Conservation (phyloP, 2,888 invertebrate species). For the Chaetogeoica ovagalla region DNA sequence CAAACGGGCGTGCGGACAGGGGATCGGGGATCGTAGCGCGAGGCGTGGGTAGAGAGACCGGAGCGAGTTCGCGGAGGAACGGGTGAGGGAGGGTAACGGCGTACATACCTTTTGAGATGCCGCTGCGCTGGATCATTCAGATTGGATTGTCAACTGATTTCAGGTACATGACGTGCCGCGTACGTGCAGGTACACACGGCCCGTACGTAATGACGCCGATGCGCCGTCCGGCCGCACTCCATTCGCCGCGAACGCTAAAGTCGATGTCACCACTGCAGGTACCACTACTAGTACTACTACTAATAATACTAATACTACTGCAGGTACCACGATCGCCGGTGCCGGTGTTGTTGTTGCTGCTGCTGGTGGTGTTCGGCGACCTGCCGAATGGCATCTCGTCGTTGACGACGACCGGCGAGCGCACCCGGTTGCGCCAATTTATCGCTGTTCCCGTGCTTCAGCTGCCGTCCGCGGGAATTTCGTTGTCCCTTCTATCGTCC, state of each 20-base stretch:
- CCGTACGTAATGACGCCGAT: slow-evolving; percentile 28
- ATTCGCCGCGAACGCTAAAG: slow-evolving; percentile 17
- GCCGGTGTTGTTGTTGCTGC: not conserved
- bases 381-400: slow-evolving; percentile 39
- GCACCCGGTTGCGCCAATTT: not conserved
- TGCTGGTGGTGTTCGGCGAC: slow-evolving; percentile 10
- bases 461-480: not conserved
- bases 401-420: not conserved
- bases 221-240: slow-evolving; percentile 38
- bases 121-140: slow-evolving; percentile 50
- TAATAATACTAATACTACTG: too few species aligned
- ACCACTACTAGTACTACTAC: not conserved
- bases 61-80: not conserved
- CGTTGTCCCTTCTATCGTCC: not conserved
- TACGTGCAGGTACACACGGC: slow-evolving; percentile 44
- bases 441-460: not conserved
- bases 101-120: slow-evolving; percentile 39
- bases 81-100: too few species aligned
- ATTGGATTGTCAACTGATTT: slow-evolving; percentile 53
- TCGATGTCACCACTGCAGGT: not conserved
- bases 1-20: too few species aligned
- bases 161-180: slow-evolving; percentile 52
- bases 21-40: too few species aligned
- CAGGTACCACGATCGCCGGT: not conserved
- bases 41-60: not conserved